A percentile compares a stretch with the other conserved stretches of the same genome.
Conservation (phyloP, 2,888 invertebrate species). For the Trachelus stipa region DNA sequence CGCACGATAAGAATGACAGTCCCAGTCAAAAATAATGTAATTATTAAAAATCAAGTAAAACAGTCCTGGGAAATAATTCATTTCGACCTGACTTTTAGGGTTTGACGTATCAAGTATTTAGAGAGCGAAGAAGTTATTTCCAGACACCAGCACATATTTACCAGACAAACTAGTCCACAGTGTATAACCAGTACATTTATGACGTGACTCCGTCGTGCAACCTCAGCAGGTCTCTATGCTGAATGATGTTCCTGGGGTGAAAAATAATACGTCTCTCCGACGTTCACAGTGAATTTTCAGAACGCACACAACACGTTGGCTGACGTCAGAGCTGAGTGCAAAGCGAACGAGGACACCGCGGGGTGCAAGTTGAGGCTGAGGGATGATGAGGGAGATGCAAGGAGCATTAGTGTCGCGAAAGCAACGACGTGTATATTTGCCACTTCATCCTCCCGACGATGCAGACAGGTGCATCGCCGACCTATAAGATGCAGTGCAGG, state of each 20-base stretch:
- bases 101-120: background rate
- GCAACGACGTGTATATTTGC: slow-evolving; percentile 41
- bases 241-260: background rate
- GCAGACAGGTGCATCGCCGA: slow-evolving; percentile 35
- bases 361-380: slow-evolving; percentile 19
- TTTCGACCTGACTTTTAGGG: background rate
- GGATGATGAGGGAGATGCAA: slow-evolving; percentile 37
- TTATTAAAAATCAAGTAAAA: background rate
- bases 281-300: background rate
- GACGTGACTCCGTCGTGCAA: background rate
- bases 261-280: background rate
- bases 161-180: background rate
- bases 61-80: background rate
- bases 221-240: background rate
- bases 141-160: background rate
- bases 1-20: background rate
- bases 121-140: background rate
- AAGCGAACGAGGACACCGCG: background rate
- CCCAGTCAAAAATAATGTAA: background rate
- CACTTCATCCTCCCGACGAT: slow-evolving; percentile 38
- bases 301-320: slow-evolving; percentile 3
- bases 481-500: slow-evolving; percentile 10
- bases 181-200: background rate
- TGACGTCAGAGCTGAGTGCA: slow-evolving; percentile 8
- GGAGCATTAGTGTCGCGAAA: slow-evolving; percentile 42